phyloP scores from a whole-genome alignment of 2,113 vertebrate species.

The Dasypus novemcinctus region DNA sequence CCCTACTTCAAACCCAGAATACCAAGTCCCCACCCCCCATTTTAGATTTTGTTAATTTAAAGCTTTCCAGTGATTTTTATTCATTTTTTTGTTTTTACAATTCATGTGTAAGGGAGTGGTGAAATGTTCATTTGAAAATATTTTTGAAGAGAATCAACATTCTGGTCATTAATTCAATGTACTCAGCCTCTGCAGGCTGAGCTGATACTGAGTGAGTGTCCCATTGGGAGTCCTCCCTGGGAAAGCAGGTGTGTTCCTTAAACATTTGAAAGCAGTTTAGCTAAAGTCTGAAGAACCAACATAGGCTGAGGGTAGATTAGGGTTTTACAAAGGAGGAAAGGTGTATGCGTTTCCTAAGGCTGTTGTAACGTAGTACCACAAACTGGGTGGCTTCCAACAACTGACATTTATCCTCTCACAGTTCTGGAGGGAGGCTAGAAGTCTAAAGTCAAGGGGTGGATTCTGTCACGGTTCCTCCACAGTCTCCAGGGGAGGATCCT shows the following conservation, averaged over 20 bases:
- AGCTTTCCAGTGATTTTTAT: conserved; percentile 61
- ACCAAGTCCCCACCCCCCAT: neutral
- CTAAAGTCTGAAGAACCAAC: neutral
- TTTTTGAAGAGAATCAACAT: neutral
- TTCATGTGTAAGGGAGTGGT: conserved; percentile 10
- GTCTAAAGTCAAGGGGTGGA: no score
- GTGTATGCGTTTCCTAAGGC: no score
- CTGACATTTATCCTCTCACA: no score
- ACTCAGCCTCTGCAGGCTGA: neutral
- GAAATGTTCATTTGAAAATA: conserved; percentile 21
- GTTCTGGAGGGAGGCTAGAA: no score
- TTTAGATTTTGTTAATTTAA: conserved; percentile 71
- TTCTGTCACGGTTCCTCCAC: no score
- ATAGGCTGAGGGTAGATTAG: neutral
- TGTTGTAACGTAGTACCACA: no score
- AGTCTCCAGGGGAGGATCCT: no score
- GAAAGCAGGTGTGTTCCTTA: neutral
- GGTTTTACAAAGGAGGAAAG: neutral
- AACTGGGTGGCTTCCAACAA: no score
- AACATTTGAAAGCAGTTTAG: neutral
- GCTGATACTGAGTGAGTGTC: neutral
- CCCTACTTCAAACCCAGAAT: conserved; percentile 64
- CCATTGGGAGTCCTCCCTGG: neutral
- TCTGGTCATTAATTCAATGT: neutral
- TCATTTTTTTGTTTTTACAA: conserved; percentile 62